phyloP scores from a whole-genome alignment of 2,113 vertebrate species.

The Heterochromis multidens region DNA sequence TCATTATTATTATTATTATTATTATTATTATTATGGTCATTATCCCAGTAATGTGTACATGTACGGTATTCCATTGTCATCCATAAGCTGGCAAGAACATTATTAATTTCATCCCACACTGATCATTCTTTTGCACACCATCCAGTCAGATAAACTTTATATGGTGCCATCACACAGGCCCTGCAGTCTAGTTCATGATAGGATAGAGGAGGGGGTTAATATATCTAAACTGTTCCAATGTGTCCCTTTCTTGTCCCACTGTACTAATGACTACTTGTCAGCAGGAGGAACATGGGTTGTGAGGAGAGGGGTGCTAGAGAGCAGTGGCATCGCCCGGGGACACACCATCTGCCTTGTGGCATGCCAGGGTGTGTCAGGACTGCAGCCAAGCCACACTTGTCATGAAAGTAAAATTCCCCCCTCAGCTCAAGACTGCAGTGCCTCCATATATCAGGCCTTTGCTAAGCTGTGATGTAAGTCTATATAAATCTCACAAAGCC shows the following conservation, averaged over 20 bases:
- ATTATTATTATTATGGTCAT: not conserved
- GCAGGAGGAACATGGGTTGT: conserved; percentile 45
- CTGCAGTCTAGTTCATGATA: not conserved
- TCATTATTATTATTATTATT: not conserved
- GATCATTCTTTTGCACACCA: not conserved
- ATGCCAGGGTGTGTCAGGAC: conserved; percentile 70
- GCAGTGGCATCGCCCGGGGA: conserved; percentile 50
- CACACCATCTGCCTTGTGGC: conserved; percentile 72
- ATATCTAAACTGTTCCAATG: conserved; percentile 38
- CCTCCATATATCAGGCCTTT: conserved; percentile 24
- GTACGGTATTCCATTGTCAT: not conserved
- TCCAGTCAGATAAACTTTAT: not conserved
- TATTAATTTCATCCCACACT: not conserved
- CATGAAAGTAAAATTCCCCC: conserved; percentile 61
- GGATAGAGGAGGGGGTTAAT: conserved; percentile 16
- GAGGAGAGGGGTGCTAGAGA: conserved; percentile 39
- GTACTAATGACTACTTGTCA: conserved; percentile 58
- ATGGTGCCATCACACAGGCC: not conserved
- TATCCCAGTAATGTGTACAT: not conserved
- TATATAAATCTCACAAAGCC: conserved; percentile 41
- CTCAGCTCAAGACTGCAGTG: conserved; percentile 30
- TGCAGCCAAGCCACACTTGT: conserved; percentile 66
- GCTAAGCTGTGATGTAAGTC: conserved; percentile 37
- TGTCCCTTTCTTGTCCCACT: conserved; percentile 40
- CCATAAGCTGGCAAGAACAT: not conserved